These are phyloP conservation scores for Fundulus diaphanus DNA, from an alignment of 2,797 vertebrate species.

Conservation along the genomic window DNA sequence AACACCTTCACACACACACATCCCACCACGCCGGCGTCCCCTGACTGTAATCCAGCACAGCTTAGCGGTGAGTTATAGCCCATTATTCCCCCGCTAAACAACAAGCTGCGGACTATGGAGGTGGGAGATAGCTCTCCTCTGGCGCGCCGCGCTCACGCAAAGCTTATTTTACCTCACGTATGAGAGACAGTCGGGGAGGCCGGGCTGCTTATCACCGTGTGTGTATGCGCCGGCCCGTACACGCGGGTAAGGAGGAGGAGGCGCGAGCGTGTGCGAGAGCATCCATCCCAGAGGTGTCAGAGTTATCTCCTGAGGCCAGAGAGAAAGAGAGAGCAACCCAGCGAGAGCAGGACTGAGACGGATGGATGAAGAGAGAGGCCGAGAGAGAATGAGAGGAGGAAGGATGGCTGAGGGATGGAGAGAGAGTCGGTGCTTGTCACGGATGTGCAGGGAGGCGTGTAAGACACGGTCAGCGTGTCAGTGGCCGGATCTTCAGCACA, in stretches of 20 bases:
- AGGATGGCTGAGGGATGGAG: background rate
- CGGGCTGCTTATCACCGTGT: conserved; percentile 63
- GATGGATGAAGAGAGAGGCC: conserved; percentile 36
- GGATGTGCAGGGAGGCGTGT: conserved; percentile 57
- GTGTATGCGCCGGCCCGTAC: background rate
- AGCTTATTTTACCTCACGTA: conserved; percentile 56
- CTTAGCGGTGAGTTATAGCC: conserved; percentile 66
- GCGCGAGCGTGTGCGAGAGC: conserved; percentile 32
- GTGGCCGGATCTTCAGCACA: conserved; percentile 18
- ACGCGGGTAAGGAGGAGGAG: conserved; percentile 24
- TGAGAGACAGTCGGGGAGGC: conserved; percentile 49
- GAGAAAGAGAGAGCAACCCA: conserved; percentile 46
- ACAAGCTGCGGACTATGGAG: conserved; percentile 59
- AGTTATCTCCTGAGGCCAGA: conserved; percentile 69
- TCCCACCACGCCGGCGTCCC: conserved; percentile 23
- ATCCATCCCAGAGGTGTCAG: conserved; percentile 70
- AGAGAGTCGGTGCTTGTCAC: conserved; percentile 45
- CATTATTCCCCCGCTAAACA: conserved; percentile 63
- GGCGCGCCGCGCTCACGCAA: conserved; percentile 57
- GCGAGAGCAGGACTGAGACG: conserved; percentile 34
- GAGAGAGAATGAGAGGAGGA: background rate
- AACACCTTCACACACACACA: background rate
- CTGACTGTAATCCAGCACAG: conserved; percentile 62
- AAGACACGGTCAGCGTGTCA: conserved; percentile 65
- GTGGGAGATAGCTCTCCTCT: conserved; percentile 61